These are phyloP conservation scores for Apantesis nais DNA, from an alignment of 2,888 invertebrate species.

Conservation along the genomic window DNA sequence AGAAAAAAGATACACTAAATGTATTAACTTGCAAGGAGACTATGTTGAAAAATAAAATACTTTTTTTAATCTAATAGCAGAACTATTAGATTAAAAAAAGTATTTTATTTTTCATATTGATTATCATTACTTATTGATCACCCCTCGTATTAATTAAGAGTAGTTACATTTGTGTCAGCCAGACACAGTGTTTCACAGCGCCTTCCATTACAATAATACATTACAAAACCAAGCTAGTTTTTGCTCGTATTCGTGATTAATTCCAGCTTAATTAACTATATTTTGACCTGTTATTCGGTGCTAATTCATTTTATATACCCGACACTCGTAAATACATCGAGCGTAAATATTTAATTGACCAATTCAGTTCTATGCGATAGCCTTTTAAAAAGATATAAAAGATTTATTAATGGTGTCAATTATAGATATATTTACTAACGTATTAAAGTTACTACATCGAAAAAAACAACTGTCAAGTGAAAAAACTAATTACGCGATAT, in stretches of 20 bases:
- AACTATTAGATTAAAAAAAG: too few relatives aligned
- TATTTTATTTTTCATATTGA: too few relatives aligned
- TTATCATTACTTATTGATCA: too few relatives aligned
- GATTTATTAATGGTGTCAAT: background rate
- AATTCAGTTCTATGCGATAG: background rate
- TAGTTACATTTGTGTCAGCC: background rate
- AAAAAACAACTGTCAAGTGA: too few relatives aligned
- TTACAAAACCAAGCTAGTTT: background rate
- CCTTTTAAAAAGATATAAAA: background rate
- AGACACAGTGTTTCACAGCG: conserved; percentile 8
- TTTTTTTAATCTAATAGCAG: too few relatives aligned
- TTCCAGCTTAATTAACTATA: conserved; percentile 1
- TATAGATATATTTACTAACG: background rate
- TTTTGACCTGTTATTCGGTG: conserved; percentile 14
- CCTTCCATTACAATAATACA: background rate
- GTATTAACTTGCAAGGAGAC: too few relatives aligned
- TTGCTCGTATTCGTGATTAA: conserved; percentile 10
- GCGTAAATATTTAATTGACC: conserved; percentile 10
- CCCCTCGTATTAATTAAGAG: too few relatives aligned
- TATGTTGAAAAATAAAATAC: too few relatives aligned
- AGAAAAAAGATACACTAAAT: too few relatives aligned
- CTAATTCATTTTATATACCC: conserved; percentile 13
- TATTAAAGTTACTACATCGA: background rate
- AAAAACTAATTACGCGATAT: too few relatives aligned
- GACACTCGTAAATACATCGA: conserved; percentile 4